Evolutionary conservation across 2,888 invertebrate species (phyloP), one percentile per base, ranked within the genome.

Genomic region (Drosophila niveifrons): DNA sequence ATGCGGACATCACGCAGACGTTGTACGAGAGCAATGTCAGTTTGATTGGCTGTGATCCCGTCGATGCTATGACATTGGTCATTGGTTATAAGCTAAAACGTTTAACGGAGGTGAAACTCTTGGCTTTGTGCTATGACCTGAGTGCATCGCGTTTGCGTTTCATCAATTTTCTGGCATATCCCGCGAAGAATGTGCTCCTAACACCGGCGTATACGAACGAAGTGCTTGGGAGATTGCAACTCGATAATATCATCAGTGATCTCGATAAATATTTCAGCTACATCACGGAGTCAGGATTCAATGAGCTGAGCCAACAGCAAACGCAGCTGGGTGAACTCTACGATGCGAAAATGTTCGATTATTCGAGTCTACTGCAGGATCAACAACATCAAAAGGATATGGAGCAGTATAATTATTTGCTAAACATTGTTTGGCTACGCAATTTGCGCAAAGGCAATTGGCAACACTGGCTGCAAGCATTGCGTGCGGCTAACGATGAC

Each of bases 101-200:
- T 0, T n/a, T 61, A 13, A 23, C 31, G 10, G 59, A 75, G 6
- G 51, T 63, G 0, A 78, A 78, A 29, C 23, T 48, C 2, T 6
- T 78, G 18, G 77, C 62, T 15, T 34, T 78, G 18, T 78, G 77
- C 18, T 78, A 68, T 4, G 79, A 78, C 46, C 9, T 78, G 47
- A 15, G 44, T 6, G 17, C 36, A 23, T 29, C 34, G 4, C 62
- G 55, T 1, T 17, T 66, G 17, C 62, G 17, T 4, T 78, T 78
- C 17, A 48, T 58, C 15, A 78, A 66, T 11, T 78, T 46, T 39
- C 2, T 78, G 36, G 66, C 64, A 0, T 51, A 64, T 46, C 13
- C 47, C 9, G 15, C 47, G 6, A 31, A 3, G 13, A 74, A 78
- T 48, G 2, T 44, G 39, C 7, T 76, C 9, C 2, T 78, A 0